Conservation (phyloP, 2,888 invertebrate species). For the Clunio marinus region DNA sequence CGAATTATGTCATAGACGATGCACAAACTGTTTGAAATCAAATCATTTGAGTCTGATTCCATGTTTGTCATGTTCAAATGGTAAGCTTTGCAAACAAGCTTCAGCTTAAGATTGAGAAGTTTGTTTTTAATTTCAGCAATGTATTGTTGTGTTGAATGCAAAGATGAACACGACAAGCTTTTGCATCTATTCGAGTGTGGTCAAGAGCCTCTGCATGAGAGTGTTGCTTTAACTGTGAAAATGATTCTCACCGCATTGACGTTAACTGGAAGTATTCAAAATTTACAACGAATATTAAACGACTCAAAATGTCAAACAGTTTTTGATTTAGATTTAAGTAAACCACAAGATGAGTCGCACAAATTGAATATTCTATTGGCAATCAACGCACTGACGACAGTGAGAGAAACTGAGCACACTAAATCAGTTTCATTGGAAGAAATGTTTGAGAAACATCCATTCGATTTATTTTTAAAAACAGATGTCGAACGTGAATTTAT, state of each 20-base stretch:
- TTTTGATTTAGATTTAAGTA: not conserved
- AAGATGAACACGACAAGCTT: not conserved
- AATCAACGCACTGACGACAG: not conserved
- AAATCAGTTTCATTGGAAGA: not conserved
- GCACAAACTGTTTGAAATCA: slow-evolving; percentile 49
- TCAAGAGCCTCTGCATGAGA: not conserved
- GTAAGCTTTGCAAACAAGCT: not conserved
- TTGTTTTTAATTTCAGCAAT: not conserved
- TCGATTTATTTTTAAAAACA: not conserved
- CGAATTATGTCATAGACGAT: slow-evolving; percentile 49
- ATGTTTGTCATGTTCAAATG: slow-evolving; percentile 47
- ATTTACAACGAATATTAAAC: not conserved
- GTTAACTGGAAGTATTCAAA: not conserved
- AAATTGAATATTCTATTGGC: not conserved
- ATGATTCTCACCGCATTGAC: not conserved
- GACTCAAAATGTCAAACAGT: not conserved
- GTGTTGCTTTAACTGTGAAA: not conserved
- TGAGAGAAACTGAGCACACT: not conserved
- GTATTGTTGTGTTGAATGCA: not conserved
- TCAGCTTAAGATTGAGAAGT: not conserved
- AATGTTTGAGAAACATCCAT: not conserved
- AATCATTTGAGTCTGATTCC: slow-evolving; percentile 49
- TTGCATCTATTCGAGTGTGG: not conserved
- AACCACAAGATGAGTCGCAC: not conserved
- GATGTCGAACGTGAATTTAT: not conserved